phyloP scores from a whole-genome alignment of 2,888 invertebrate species.

The Apotomis capreana region DNA sequence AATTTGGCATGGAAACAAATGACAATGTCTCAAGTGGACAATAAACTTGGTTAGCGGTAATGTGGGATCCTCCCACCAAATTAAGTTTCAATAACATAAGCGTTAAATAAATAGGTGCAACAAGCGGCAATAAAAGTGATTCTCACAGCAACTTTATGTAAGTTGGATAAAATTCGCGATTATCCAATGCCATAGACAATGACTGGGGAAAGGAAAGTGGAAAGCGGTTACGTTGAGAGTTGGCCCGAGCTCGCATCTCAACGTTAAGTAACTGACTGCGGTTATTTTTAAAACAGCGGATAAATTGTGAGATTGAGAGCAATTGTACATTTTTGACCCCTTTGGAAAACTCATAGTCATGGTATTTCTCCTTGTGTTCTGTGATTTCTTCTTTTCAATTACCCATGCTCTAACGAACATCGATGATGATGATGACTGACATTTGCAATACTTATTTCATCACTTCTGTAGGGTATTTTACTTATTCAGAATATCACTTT shows the following conservation, averaged over 20 bases:
- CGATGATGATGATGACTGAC: too few species aligned
- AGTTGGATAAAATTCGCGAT: slow-evolving; percentile 71
- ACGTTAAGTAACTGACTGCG: slow-evolving; percentile 34
- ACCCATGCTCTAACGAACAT: too few species aligned
- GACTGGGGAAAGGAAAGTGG: slow-evolving; percentile 79
- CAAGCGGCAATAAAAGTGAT: slow-evolving; percentile 71
- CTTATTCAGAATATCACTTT: too few species aligned
- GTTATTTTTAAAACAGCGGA: slow-evolving; percentile 22
- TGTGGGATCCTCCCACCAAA: slow-evolving; percentile 69
- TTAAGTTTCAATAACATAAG: slow-evolving; percentile 68
- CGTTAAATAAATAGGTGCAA: slow-evolving; percentile 61
- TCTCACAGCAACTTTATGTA: slow-evolving; percentile 77
- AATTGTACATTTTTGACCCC: too few species aligned
- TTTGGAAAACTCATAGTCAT: too few species aligned
- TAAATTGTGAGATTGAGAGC: background rate
- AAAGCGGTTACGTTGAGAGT: slow-evolving; percentile 73
- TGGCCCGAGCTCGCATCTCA: slow-evolving; percentile 36
- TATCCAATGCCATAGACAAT: slow-evolving; percentile 80
- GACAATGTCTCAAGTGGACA: slow-evolving; percentile 25
- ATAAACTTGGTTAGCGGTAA: slow-evolving; percentile 32
- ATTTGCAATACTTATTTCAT: too few species aligned
- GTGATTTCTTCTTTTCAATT: too few species aligned
- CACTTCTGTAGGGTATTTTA: too few species aligned
- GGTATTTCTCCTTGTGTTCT: too few species aligned
- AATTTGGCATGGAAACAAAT: slow-evolving; percentile 43